These are phyloP conservation scores for Acronicta leporina DNA, from an alignment of 2,888 invertebrate species.

Conservation along the genomic window DNA sequence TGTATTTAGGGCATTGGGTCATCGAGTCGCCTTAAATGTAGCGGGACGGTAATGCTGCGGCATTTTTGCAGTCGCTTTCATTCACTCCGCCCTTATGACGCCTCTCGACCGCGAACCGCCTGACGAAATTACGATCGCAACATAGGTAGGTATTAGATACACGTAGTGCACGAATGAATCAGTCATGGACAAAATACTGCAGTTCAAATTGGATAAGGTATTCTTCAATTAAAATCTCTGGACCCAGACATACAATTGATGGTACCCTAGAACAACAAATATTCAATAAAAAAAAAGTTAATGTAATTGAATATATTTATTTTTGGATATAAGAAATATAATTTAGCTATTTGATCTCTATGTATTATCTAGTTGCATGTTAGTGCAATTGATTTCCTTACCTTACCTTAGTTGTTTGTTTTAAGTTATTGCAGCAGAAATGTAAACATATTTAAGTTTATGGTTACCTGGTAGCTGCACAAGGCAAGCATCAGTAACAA, in stretches of 20 bases:
- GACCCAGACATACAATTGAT: no score
- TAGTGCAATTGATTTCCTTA: background rate
- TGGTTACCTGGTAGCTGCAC: conserved; percentile 13
- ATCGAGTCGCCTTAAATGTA: conserved; percentile 27
- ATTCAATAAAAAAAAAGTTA: no score
- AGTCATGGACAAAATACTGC: background rate
- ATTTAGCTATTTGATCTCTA: no score
- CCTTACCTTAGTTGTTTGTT: conserved; percentile 18
- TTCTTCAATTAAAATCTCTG: no score
- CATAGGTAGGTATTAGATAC: background rate
- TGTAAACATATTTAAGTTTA: conserved; percentile 38
- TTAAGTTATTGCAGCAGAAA: conserved; percentile 14
- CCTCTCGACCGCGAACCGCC: conserved; percentile 11
- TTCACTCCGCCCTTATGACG: background rate
- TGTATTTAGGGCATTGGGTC: conserved; percentile 30
- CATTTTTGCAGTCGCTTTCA: conserved; percentile 2
- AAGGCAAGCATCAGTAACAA: conserved; percentile 32
- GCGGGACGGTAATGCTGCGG: background rate
- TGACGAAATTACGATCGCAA: conserved; percentile 13
- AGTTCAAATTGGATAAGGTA: no score
- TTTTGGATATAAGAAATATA: no score
- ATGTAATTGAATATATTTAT: no score
- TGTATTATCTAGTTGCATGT: no score
- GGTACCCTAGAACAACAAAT: no score
- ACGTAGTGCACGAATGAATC: no score